phyloP scores from a whole-genome alignment of 2,797 vertebrate species.

The Helostoma temminkii region DNA sequence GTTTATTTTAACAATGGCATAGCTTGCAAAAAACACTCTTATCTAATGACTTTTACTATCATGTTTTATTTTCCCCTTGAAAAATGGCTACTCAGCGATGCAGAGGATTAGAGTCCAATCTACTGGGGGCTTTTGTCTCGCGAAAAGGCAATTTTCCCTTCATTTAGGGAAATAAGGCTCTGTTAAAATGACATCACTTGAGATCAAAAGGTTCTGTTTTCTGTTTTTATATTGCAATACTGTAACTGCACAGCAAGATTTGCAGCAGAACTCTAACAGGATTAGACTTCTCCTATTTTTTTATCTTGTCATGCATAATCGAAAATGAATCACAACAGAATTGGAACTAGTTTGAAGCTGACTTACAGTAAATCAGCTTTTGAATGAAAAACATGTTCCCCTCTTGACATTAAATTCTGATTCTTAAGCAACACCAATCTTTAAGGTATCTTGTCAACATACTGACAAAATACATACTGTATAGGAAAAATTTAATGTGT shows the following conservation, averaged over 20 bases:
- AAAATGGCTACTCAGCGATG: constrained; percentile 69
- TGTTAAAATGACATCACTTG: constrained; percentile 62
- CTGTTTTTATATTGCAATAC: constrained; percentile 41
- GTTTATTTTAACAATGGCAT: constrained; percentile 63
- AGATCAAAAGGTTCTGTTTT: constrained; percentile 56
- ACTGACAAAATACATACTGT: not conserved
- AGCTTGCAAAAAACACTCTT: constrained; percentile 51
- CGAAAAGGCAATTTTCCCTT: constrained; percentile 69
- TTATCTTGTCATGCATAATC: constrained; percentile 30
- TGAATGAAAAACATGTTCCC: not conserved
- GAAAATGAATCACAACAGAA: constrained; percentile 28
- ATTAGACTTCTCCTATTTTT: constrained; percentile 38
- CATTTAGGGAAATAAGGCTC: constrained; percentile 65
- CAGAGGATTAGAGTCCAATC: constrained; percentile 69
- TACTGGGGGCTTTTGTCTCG: constrained; percentile 61
- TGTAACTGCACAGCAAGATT: constrained; percentile 35
- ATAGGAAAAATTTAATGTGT: not conserved
- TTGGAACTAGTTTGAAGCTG: constrained; percentile 30
- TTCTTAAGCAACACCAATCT: not conserved
- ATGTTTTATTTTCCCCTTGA: constrained; percentile 66
- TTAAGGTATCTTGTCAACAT: constrained; percentile 4
- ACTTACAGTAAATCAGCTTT: constrained; percentile 18
- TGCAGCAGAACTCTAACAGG: constrained; percentile 39
- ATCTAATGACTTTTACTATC: constrained; percentile 69
- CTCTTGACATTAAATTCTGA: not conserved